Evolutionary conservation across 2,888 invertebrate genomes (phyloP).

Genomic region (Taphrorychus bicolor): DNA sequence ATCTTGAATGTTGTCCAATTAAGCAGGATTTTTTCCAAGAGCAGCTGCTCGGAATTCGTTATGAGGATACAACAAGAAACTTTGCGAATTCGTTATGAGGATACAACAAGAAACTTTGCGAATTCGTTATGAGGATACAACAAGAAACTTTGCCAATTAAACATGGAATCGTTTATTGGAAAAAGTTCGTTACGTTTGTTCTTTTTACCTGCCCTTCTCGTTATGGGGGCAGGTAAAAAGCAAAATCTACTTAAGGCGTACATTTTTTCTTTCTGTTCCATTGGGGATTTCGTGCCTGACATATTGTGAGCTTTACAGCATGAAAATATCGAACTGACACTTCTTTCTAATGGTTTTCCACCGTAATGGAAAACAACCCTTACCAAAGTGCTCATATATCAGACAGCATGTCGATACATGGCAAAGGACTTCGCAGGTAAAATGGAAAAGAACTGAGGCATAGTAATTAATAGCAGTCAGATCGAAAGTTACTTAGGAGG

Average conservation of each 20-base stretch:
- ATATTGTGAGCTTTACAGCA: not conserved
- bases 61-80: not conserved
- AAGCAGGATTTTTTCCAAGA: not conserved
- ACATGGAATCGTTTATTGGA: not conserved
- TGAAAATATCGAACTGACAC: not conserved
- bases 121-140: not conserved
- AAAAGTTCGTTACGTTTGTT: not conserved
- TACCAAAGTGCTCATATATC: not conserved
- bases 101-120: not conserved
- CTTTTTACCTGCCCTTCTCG: not conserved
- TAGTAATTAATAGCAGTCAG: conserved; percentile 25
- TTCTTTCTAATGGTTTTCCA: not conserved
- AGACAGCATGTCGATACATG: not conserved
- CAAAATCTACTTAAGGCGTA: not conserved
- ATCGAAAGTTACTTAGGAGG: conserved; percentile 24
- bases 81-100: not conserved
- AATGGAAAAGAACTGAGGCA: conserved; percentile 1
- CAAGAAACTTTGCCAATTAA: not conserved
- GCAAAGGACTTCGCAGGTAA: not conserved
- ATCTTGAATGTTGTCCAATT: no score
- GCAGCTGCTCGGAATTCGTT: not conserved
- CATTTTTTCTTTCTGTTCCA: not conserved
- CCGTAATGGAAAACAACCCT: not conserved
- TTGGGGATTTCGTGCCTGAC: not conserved
- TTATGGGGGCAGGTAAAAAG: not conserved